A percentile compares a stretch with the other conserved stretches of the same genome.
Evolutionary conservation across 2,888 invertebrate genomes (phyloP).

Genomic region (Ornithoptera alexandrae): DNA sequence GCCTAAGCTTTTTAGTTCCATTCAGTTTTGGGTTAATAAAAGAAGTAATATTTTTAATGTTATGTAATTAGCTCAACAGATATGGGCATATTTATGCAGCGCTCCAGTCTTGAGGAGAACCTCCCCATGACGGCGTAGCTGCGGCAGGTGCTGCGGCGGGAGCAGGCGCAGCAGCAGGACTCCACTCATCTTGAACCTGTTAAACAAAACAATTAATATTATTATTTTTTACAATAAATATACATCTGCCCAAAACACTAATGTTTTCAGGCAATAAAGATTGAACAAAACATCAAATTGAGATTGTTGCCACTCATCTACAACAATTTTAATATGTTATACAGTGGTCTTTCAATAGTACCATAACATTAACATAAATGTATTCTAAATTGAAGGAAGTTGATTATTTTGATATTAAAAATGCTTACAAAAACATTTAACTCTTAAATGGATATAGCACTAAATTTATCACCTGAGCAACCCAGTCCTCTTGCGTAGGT

Average conservation of each 20-base stretch:
- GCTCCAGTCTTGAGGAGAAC: slow-evolving; percentile 80
- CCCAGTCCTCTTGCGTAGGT: slow-evolving; percentile 81
- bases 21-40: no score
- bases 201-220: background rate
- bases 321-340: no score
- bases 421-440: background rate
- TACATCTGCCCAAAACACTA: no score
- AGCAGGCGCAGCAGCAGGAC: slow-evolving; percentile 58
- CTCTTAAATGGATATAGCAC: no score
- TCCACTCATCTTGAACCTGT: slow-evolving; percentile 81
- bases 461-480: slow-evolving; percentile 61
- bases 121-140: slow-evolving; percentile 81
- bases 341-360: no score
- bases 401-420: background rate
- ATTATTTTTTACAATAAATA: background rate
- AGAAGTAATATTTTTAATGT: slow-evolving; percentile 33
- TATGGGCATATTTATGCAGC: slow-evolving; percentile 54
- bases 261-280: no score
- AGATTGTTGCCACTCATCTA: no score
- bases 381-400: no score
- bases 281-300: no score
- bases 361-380: background rate
- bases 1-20: no score
- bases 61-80: slow-evolving; percentile 52
- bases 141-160: slow-evolving; percentile 56